These are phyloP conservation scores for Vidua macroura DNA, from an alignment of 2,113 vertebrate species.

Conservation along the genomic window DNA sequence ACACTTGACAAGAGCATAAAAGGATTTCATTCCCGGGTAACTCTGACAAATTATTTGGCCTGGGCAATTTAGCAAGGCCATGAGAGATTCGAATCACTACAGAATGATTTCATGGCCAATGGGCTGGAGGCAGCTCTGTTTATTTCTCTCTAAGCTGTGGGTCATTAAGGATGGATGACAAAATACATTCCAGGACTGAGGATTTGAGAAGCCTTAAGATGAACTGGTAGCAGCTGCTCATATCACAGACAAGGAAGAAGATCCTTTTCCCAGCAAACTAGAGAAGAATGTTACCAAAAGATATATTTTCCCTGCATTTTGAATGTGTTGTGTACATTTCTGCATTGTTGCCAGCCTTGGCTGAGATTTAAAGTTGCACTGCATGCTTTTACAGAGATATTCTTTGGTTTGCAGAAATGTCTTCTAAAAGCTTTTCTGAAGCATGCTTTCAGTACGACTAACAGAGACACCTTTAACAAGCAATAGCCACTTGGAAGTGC, in stretches of 20 bases:
- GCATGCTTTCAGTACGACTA: neutral
- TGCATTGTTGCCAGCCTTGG: neutral
- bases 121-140: neutral
- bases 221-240: slow-evolving; percentile 5
- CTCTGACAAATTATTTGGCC: slow-evolving; percentile 10
- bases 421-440: neutral
- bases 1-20: slow-evolving; percentile 12
- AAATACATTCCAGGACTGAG: slow-evolving; percentile 19
- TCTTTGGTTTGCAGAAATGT: neutral
- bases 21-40: slow-evolving; percentile 29
- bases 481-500: neutral
- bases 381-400: neutral
- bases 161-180: slow-evolving; percentile 22
- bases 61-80: slow-evolving; percentile 44
- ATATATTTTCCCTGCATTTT: neutral
- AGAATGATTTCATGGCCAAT: slow-evolving; percentile 38
- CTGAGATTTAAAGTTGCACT: neutral
- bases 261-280: neutral
- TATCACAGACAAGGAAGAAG: neutral
- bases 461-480: neutral
- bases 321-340: neutral
- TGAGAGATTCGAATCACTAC: slow-evolving; percentile 24
- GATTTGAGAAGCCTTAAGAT: neutral
- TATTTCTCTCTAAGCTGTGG: slow-evolving; percentile 5
- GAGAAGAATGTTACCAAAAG: neutral